Conservation (phyloP, 2,888 invertebrate genomes). For the Drosophila infuscata region DNA sequence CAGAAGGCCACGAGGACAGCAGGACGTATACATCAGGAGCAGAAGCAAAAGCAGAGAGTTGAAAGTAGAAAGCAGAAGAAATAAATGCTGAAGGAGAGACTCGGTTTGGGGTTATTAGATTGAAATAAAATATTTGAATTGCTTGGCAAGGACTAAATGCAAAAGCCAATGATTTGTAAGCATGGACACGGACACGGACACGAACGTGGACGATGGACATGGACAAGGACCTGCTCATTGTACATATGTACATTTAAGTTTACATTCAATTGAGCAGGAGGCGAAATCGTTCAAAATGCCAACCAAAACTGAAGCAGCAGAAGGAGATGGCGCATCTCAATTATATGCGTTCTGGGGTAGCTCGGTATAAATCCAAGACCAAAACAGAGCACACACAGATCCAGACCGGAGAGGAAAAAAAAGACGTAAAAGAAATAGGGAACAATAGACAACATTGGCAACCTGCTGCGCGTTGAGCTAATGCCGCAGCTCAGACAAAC, state of each 20-base stretch:
- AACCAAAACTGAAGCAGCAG: constrained; percentile 42
- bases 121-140: constrained; percentile 67
- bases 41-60: not conserved
- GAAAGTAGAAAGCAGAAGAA: constrained; percentile 15
- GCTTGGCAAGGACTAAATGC: constrained; percentile 63
- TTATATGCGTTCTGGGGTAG: constrained; percentile 47
- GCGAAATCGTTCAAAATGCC: constrained; percentile 63
- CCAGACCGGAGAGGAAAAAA: constrained; percentile 12
- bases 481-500: constrained; percentile 76
- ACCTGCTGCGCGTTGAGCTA: constrained; percentile 71
- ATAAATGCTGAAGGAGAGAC: constrained; percentile 19
- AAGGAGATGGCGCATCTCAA: constrained; percentile 67
- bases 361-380: constrained; percentile 15
- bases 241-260: constrained; percentile 68
- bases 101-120: constrained; percentile 63
- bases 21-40: constrained; percentile 4
- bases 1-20: constrained; percentile 1
- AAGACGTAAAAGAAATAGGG: constrained; percentile 20
- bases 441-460: constrained; percentile 75
- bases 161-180: constrained; percentile 73
- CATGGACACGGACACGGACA: constrained; percentile 51
- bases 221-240: constrained; percentile 30
- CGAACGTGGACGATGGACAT: constrained; percentile 17
- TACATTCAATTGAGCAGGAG: constrained; percentile 68
- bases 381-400: constrained; percentile 14